Base-by-base conservation (phyloP, 2,888 invertebrate genomes). In the Chalcosyrphus nemorum region DNA sequence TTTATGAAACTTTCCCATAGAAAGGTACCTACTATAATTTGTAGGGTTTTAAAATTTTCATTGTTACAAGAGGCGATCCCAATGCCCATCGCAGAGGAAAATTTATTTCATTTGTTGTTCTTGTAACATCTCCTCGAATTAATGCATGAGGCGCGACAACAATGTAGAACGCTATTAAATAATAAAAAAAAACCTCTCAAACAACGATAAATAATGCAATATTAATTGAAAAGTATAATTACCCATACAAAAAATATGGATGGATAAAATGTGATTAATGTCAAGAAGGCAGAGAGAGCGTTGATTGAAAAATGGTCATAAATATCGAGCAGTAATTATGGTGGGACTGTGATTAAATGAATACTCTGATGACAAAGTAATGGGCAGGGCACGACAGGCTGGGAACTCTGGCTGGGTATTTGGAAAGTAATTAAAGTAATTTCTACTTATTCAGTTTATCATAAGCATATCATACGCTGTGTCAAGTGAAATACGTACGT, bases 151-250 rank as follows among this genome's bases (percentile, higher is more conserved):
- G 24, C 2, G 13, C 24, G 41, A 61, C 59, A 17, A 29, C 41
- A 43, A 61, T 61, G 6, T 59, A 21, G 43, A 17, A 32, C 11
- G 61, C 38, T 43, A 50, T 72, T 61, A 50, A 61, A 15, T 27
- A 61, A 15, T 27, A 27, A 27, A 43, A 59, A 24, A 24, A 32
- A 32, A 32, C 6, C 19, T 9, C 15, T 9, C 21, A 35, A 63
- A 29, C 24, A 47, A 65, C 56, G 35, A 24, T 45, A 75, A 75
- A 75, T 75, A 65, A 75, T 65, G 32, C 74, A 63, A 72, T 54
- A 63, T 75, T 65, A 65, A 75, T 75, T 75, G 65, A 56, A 45
- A 65, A 56, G 47, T 56, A 75, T 75, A 75, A 75, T 75, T 75
- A 56, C 45, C n/a, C n/a, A n/a, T n/a, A n/a, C n/a, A n/a, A n/a